A percentile compares a stretch with the other conserved stretches of the same genome.
These are phyloP conservation scores for Macheiramphus alcinus DNA, from an alignment of 2,113 vertebrate genomes.

Conservation along the genomic window DNA sequence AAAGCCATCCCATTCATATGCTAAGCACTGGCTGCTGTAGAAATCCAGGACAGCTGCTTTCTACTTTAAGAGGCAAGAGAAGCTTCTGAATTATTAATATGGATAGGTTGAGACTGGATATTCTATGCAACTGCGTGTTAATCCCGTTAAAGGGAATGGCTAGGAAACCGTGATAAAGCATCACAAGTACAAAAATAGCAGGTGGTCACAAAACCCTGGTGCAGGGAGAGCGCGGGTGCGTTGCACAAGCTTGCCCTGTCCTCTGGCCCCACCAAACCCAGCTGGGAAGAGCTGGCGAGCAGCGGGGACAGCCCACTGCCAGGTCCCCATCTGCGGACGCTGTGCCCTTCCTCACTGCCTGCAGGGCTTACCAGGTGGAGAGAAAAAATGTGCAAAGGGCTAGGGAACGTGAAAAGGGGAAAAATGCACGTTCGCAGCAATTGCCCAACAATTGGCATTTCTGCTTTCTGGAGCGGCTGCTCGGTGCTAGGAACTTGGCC, in stretches of 20 bases:
- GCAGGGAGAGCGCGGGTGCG: rapidly evolving
- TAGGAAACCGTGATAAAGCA: background rate
- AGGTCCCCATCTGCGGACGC: background rate
- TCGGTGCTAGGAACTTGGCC: background rate
- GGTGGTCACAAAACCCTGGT: background rate
- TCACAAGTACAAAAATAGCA: background rate
- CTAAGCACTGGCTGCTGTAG: background rate
- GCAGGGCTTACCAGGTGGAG: background rate
- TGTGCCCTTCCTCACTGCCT: background rate
- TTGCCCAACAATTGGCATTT: background rate
- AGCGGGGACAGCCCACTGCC: rapidly evolving
- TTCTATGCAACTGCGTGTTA: background rate
- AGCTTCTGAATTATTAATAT: background rate
- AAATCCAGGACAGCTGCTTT: background rate
- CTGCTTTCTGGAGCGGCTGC: background rate
- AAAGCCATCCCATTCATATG: background rate
- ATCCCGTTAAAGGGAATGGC: background rate
- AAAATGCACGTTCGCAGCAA: background rate
- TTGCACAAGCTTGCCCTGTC: background rate
- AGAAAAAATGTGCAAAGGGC: background rate
- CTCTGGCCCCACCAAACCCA: background rate
- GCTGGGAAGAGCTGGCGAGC: background rate
- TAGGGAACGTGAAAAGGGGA: rapidly evolving
- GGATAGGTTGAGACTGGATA: background rate
- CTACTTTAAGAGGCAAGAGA: background rate